Evolutionary conservation across 1,140 invertebrate species (phyloP), one percentile per base, ranked within the genome.

Genomic region (Doryteuthis pealeii): DNA sequence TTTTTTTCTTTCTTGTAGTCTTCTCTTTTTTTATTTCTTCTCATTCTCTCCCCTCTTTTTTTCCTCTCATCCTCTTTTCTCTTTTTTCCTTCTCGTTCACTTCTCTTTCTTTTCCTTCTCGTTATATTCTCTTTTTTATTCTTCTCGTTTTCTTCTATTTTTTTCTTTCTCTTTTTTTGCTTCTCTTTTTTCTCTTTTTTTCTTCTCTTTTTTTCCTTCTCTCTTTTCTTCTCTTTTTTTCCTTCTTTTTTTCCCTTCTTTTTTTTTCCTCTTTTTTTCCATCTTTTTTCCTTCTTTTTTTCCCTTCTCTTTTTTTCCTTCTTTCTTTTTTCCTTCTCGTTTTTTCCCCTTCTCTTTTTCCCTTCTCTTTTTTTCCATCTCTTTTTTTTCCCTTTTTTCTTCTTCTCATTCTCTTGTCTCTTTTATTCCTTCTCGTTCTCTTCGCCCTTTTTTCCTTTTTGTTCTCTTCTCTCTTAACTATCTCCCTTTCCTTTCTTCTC

Each of bases 401-500:
- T 18, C 54, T 18, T 18, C 15, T 62, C 18, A 6, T 62, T 62
- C 18, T 58, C 26, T 18, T 62, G 5, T 66, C 66, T 54, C n/a
- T 66, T 35, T 6, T 43, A n/a, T 43, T 35, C 33, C 5, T 31
- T 62, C 45, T 62, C 70, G 28, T 49, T 66, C 70, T 35, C 70
- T 62, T 49, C 72, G 28, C 8, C 5, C 62, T 35, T 45, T 28
- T 75, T 31, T 31, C 33, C 32, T 0, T 65, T 8, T 28, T 33
- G 54, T n/a, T 67, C 33, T 43, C 28, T 43, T 28, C 66, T 30
- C 28, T 35, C 30, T 58, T 73, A 15, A 49, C 74, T 73, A 12
- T 73, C 32, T 73, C 40, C 66, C 71, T 76, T 31, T 49, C 74
- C 40, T 54, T 66, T 71, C 40, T 31, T 73, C 65, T 76, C 62